These are phyloP conservation scores for Nomada lathburiana DNA, from an alignment of 2,888 invertebrate species.

Conservation along the genomic window DNA sequence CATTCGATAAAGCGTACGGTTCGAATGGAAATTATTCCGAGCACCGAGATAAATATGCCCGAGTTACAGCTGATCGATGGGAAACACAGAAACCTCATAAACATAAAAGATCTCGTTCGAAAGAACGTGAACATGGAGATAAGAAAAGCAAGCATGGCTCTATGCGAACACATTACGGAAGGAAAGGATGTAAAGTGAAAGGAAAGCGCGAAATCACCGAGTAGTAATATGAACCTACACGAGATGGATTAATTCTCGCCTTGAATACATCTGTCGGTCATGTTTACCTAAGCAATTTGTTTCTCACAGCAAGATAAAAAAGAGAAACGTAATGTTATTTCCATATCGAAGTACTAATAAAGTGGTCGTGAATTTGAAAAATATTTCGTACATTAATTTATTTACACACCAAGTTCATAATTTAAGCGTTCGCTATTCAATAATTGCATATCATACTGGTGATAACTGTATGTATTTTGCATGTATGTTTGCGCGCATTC, in stretches of 20 bases:
- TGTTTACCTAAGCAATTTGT: no score
- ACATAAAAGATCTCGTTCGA: conserved; percentile 56
- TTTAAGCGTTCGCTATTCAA: no score
- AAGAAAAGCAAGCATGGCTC: conserved; percentile 56
- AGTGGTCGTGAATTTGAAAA: no score
- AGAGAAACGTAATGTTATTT: no score
- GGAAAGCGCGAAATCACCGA: background rate
- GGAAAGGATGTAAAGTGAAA: background rate
- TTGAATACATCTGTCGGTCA: no score
- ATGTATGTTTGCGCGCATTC: no score
- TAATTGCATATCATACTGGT: no score
- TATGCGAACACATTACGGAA: conserved; percentile 15
- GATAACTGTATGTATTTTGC: no score
- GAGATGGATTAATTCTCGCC: background rate
- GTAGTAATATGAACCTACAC: background rate
- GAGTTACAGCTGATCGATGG: conserved; percentile 20
- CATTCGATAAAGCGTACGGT: conserved; percentile 20
- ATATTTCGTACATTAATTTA: no score
- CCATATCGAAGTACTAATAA: no score
- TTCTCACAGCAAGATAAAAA: no score
- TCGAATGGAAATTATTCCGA: conserved; percentile 13
- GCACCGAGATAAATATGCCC: conserved; percentile 36
- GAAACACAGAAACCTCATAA: conserved; percentile 27
- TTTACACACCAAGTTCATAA: no score
- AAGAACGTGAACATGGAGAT: conserved; percentile 40